These are phyloP conservation scores for Scrobipalpa atriplicella DNA, from an alignment of 2,888 invertebrate species.

Conservation along the genomic window DNA sequence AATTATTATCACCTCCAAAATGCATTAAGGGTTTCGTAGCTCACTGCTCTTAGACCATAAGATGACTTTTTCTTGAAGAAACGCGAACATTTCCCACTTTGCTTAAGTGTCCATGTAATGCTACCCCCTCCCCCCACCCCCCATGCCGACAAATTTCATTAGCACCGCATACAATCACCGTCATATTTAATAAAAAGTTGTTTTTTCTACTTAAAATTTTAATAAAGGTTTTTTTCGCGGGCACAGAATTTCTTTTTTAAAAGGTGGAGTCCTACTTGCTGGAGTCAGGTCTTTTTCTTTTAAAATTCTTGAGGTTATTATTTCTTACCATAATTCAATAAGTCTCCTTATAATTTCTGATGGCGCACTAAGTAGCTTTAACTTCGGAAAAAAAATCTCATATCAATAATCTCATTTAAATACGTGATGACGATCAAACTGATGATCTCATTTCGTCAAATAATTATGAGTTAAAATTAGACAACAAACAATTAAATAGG, in stretches of 20 bases:
- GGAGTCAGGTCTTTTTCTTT: too few relatives aligned
- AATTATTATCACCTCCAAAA: background rate
- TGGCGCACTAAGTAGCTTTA: too few relatives aligned
- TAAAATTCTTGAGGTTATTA: too few relatives aligned
- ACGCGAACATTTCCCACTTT: constrained; percentile 50
- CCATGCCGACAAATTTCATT: constrained; percentile 54
- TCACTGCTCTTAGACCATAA: constrained; percentile 27
- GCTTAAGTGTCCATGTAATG: constrained; percentile 67
- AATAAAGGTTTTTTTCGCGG: background rate
- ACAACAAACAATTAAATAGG: too few relatives aligned
- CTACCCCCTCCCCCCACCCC: constrained; percentile 34
- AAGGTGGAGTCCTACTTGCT: too few relatives aligned
- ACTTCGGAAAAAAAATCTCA: too few relatives aligned
- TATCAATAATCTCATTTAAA: too few relatives aligned
- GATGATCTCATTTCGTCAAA: too few relatives aligned
- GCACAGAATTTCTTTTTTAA: background rate
- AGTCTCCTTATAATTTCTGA: too few relatives aligned
- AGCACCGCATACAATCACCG: constrained; percentile 39
- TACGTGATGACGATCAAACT: too few relatives aligned
- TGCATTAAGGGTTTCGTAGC: background rate
- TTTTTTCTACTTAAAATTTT: constrained; percentile 24
- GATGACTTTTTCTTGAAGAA: constrained; percentile 52
- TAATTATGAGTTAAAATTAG: too few relatives aligned
- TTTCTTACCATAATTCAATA: too few relatives aligned
- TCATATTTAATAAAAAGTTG: constrained; percentile 25